These are phyloP conservation scores for Oreocharis arfaki DNA, from an alignment of 2,113 vertebrate species.

Conservation along the genomic window DNA sequence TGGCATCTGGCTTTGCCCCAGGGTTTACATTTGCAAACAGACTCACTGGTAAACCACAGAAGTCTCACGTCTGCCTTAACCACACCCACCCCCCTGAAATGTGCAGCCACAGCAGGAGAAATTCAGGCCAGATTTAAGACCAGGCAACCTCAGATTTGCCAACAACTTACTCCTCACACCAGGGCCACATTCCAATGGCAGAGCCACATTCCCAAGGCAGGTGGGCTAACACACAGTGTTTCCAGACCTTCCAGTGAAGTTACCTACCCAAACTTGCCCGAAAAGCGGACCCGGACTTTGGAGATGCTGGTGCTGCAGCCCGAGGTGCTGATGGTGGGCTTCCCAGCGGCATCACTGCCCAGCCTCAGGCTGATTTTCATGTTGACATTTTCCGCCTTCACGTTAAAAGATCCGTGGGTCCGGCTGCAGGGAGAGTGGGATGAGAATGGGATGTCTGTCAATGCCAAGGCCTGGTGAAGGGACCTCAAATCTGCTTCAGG, in stretches of 20 bases:
- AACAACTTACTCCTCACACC: accelerated
- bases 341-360: background rate
- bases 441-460: background rate
- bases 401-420: background rate
- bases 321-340: background rate
- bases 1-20: background rate
- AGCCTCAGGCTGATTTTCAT: constrained; percentile 9
- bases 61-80: background rate
- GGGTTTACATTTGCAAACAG: background rate
- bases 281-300: background rate
- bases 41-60: background rate
- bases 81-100: background rate
- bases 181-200: background rate
- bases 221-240: accelerated
- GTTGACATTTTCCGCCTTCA: background rate
- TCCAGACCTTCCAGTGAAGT: background rate
- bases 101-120: background rate
- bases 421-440: background rate
- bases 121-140: background rate
- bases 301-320: constrained; percentile 20
- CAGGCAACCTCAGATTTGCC: background rate
- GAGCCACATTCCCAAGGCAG: background rate
- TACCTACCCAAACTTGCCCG: constrained; percentile 31
- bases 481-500: too few species aligned
- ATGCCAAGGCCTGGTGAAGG: background rate